These are phyloP conservation scores for Champsocephalus gunnari DNA, from an alignment of 2,797 vertebrate genomes.

Conservation along the genomic window DNA sequence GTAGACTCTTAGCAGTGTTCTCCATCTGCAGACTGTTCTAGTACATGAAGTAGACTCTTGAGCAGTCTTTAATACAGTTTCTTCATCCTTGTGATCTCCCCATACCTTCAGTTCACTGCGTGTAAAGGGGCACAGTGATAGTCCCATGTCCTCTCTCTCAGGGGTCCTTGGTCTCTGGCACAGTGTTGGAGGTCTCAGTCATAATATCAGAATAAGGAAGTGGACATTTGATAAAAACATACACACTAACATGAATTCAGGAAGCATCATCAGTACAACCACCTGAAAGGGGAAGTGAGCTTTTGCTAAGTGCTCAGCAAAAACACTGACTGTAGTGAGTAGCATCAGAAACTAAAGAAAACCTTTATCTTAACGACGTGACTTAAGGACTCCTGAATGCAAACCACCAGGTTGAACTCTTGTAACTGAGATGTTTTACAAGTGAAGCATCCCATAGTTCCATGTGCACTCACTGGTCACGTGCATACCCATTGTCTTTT, in stretches of 20 bases:
- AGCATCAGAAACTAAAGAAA: background rate
- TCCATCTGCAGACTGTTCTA: background rate
- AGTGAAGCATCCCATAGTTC: background rate
- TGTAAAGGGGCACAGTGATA: background rate
- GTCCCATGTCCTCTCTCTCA: background rate
- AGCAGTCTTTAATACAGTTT: background rate
- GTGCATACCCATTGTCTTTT: background rate
- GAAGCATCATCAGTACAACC: background rate
- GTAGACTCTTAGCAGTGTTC: background rate
- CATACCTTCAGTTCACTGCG: background rate
- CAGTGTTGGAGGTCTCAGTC: background rate
- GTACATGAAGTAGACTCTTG: too few species aligned
- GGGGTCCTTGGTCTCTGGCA: conserved; percentile 8
- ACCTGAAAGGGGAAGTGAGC: background rate
- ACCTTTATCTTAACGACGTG: background rate
- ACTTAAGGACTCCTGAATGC: background rate
- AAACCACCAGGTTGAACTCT: background rate
- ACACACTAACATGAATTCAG: background rate
- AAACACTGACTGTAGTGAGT: background rate
- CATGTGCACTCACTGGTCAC: background rate
- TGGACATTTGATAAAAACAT: background rate
- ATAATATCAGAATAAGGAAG: background rate
- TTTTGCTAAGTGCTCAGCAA: background rate
- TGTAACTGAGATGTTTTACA: background rate
- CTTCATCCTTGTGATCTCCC: background rate